phyloP scores from a whole-genome alignment of 2,113 vertebrate species.

The Larimichthys polyactis region DNA sequence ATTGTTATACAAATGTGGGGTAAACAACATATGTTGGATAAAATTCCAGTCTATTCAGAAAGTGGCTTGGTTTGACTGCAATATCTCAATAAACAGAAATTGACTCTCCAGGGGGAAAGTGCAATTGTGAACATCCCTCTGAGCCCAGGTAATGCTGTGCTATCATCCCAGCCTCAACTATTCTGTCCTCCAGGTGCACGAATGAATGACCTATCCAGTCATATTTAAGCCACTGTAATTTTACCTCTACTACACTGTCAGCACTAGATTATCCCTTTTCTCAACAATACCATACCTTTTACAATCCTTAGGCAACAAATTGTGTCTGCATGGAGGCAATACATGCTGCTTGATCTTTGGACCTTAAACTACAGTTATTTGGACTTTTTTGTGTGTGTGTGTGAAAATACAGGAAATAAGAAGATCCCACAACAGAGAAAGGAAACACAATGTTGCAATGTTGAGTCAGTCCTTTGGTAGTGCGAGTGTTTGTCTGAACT shows the following conservation, averaged over 20 bases:
- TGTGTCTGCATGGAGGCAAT: slow-evolving; percentile 64
- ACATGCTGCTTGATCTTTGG: slow-evolving; percentile 69
- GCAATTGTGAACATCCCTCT: slow-evolving; percentile 54
- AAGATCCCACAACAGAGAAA: not conserved
- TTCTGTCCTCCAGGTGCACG: slow-evolving; percentile 66
- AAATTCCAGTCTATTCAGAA: not conserved
- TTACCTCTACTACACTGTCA: slow-evolving; percentile 62
- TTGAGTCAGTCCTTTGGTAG: not conserved
- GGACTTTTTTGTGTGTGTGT: not conserved
- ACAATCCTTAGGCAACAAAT: slow-evolving; percentile 49
- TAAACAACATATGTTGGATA: not conserved
- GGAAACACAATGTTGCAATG: not conserved
- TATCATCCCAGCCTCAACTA: slow-evolving; percentile 70
- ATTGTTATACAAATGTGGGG: not conserved
- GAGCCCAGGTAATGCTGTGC: slow-evolving; percentile 64
- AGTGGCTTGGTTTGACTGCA: slow-evolving; percentile 34
- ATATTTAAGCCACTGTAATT: slow-evolving; percentile 76
- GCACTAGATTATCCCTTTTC: slow-evolving; percentile 75
- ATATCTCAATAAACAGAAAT: slow-evolving; percentile 60
- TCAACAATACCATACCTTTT: slow-evolving; percentile 60
- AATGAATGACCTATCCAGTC: slow-evolving; percentile 71
- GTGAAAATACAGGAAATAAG: not conserved
- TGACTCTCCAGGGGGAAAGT: slow-evolving; percentile 44
- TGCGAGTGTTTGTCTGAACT: slow-evolving; percentile 10
- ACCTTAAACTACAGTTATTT: slow-evolving; percentile 44